Percentiles rank a stretch among this genome's conserved stretches.
phyloP scores from a whole-genome alignment of 2,113 vertebrate genomes.

The Crotophaga sulcirostris region DNA sequence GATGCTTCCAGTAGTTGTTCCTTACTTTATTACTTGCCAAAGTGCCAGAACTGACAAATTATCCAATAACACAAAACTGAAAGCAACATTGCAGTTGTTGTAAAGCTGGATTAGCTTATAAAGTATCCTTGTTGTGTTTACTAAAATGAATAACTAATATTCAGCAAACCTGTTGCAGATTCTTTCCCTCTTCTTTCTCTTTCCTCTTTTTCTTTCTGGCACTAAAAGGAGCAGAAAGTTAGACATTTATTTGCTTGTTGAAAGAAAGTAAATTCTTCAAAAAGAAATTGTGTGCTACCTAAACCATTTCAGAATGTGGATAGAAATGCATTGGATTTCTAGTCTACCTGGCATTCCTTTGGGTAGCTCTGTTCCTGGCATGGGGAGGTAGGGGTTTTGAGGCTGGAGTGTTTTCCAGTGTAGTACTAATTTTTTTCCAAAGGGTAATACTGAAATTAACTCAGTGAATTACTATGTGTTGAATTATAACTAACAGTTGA shows the following conservation, averaged over 20 bases:
- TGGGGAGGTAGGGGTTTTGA: too few relatives aligned
- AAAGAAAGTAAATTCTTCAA: conserved; percentile 59
- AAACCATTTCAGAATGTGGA: background rate
- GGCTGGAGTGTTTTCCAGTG: background rate
- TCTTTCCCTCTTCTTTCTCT: background rate
- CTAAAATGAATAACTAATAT: conserved; percentile 28
- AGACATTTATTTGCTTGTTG: conserved; percentile 65
- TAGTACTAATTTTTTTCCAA: accelerated
- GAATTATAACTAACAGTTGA: background rate
- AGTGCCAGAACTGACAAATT: conserved; percentile 72
- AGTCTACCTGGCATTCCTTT: background rate
- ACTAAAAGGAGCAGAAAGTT: conserved; percentile 21
- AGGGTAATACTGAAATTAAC: accelerated
- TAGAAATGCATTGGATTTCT: background rate
- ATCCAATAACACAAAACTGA: conserved; percentile 61
- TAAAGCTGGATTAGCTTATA: conserved; percentile 57
- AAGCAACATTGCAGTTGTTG: background rate
- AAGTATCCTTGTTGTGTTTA: conserved; percentile 46
- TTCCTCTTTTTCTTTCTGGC: conserved; percentile 16
- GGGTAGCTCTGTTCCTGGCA: background rate
- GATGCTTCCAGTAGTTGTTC: conserved; percentile 27
- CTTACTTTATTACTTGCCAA: conserved; percentile 61
- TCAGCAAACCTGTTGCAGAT: conserved; percentile 32
- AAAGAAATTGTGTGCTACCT: conserved; percentile 32
- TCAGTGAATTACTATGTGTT: background rate